These are phyloP conservation scores for Acanthaster planci DNA, from an alignment of 35 echinoderm and acorn worm species.

Conservation along the genomic window DNA sequence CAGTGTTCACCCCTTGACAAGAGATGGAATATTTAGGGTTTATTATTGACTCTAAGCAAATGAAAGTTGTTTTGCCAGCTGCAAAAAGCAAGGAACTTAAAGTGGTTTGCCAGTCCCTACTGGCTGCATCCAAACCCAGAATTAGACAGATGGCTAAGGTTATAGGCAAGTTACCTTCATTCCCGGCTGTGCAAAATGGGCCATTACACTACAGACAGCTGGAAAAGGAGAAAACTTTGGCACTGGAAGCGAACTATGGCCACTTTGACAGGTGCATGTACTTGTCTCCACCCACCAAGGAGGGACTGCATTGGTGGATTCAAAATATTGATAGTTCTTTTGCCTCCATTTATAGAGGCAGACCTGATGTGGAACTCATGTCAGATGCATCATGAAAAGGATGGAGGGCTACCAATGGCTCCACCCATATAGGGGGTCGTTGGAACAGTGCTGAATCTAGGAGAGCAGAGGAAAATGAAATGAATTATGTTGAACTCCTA, in stretches of 20 bases:
- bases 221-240: constrained; percentile 61
- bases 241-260: constrained; percentile 48
- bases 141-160: constrained; percentile 61
- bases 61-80: constrained; percentile 49
- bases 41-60: constrained; percentile 42
- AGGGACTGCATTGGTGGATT: constrained; percentile 70
- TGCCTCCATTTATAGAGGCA: not conserved
- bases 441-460: constrained; percentile 49
- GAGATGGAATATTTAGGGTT: constrained; percentile 72
- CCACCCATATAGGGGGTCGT: constrained; percentile 31
- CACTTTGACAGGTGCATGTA: constrained; percentile 54
- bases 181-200: constrained; percentile 68
- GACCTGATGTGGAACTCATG: constrained; percentile 43
- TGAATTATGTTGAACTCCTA: constrained; percentile 59
- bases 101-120: constrained; percentile 32
- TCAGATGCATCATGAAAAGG: constrained; percentile 56
- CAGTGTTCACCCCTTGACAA: too few relatives aligned
- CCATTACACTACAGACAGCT: constrained; percentile 64
- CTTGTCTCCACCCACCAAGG: constrained; percentile 43
- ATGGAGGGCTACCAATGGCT: constrained; percentile 66
- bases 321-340: constrained; percentile 12
- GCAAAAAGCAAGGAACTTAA: constrained; percentile 57
- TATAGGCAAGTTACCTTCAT: constrained; percentile 68
- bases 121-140: not conserved
- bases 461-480: constrained; percentile 16